Base-by-base conservation (phyloP, 2,888 invertebrate genomes). In the Caenorhabditis virilis region DNA sequence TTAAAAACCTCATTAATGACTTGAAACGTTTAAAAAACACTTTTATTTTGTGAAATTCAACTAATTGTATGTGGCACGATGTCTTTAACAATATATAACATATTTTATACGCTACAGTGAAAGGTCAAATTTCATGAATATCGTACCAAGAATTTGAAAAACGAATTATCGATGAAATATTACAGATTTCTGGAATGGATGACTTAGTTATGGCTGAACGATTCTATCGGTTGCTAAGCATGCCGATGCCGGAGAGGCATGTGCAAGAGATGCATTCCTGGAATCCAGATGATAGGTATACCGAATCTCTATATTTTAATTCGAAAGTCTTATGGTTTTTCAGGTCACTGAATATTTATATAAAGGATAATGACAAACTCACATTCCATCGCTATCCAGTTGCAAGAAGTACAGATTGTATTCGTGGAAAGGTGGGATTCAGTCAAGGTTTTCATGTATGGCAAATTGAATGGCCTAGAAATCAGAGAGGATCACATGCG, bases 371-470 rank as follows among this genome's bases (percentile, higher is more conserved):
- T 83, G 97, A 98, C 86, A 92, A 92, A 85, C 87, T 97, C 85
- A 97, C 97, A 83, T 95, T 98, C 88, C 98, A 98, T 87, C 90
- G 95, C 80, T 94, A 94, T 86, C 89, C 89, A 20, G 97, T 98
- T 59, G 97, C 98, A 75, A 97, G 98, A 87, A 95, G 94, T 86
- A 98, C 98, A 78, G 98, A 98, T 88, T 95, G 95, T 86, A 95
- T 98, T 85, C 89, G 98, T 69, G 97, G 97, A 70, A 92, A 92
- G 85, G 62, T 49, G 13, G 97, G 97, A 45, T 91, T 92, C 84
- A 90, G 91, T 69, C 90, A 91, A 83, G 94, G 97, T 51, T 89
- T 98, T 83, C 97, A 98, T 87, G 93, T 95, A 74, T 98, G 97
- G 97, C 95, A 97, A 85, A 90, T 98, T 63, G 90, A 90, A 83